phyloP scores from a whole-genome alignment of 2,113 vertebrate species.

The Laticauda colubrina region DNA sequence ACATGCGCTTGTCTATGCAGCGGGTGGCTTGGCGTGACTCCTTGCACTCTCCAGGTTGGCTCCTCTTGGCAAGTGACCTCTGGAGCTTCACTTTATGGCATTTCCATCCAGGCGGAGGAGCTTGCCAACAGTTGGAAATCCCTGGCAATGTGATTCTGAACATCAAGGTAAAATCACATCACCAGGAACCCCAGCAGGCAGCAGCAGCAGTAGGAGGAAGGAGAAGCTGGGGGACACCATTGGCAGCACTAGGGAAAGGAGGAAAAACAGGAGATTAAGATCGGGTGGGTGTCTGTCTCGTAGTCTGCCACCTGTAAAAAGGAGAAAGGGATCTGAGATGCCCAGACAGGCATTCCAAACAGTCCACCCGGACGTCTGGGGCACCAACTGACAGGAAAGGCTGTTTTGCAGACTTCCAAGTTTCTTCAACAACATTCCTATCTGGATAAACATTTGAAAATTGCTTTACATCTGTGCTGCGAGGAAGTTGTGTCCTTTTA shows the following conservation, averaged over 20 bases:
- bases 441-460: not conserved
- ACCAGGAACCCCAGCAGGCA: slow-evolving; percentile 91
- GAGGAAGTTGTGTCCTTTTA: not conserved
- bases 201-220: slow-evolving; percentile 56
- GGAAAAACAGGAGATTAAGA: not conserved
- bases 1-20: not conserved
- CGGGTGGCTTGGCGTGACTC: not conserved
- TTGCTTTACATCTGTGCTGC: not conserved
- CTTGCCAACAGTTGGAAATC: slow-evolving; percentile 91
- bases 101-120: slow-evolving; percentile 21
- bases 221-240: not conserved
- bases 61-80: not conserved
- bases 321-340: not conserved
- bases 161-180: slow-evolving; percentile 86
- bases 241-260: not conserved
- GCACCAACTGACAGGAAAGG: not conserved
- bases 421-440: not conserved
- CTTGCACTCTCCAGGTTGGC: not conserved
- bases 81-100: not conserved
- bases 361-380: not conserved
- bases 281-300: not conserved
- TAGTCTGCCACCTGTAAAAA: not conserved
- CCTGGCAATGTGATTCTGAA: slow-evolving; percentile 98
- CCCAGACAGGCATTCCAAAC: not conserved
- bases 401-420: not conserved